These are phyloP conservation scores for Timema podura DNA, from an alignment of 2,888 invertebrate species.

Conservation along the genomic window DNA sequence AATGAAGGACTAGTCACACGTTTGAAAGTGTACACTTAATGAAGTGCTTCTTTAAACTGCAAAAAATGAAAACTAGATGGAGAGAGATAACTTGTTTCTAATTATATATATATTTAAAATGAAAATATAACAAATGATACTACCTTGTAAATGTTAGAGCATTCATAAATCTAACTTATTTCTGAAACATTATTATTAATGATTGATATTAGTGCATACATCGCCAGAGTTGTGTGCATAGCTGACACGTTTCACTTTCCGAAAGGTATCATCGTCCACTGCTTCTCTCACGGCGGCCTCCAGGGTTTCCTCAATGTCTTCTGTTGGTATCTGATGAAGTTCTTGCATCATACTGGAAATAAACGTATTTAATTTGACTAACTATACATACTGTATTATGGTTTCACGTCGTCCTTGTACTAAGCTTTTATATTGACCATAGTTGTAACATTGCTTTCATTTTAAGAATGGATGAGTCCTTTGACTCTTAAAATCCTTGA, in stretches of 20 bases:
- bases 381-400: background rate
- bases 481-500: background rate
- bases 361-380: background rate
- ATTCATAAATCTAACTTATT: too few relatives aligned
- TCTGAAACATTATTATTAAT: too few relatives aligned
- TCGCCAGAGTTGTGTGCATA: slow-evolving; percentile 66
- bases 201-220: slow-evolving; percentile 44
- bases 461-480: background rate
- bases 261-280: slow-evolving; percentile 62
- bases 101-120: too few relatives aligned
- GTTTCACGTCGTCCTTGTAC: background rate
- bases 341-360: slow-evolving; percentile 18
- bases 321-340: slow-evolving; percentile 32
- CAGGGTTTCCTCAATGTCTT: slow-evolving; percentile 56
- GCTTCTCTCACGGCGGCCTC: slow-evolving; percentile 65
- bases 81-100: too few relatives aligned
- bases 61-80: too few relatives aligned
- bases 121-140: too few relatives aligned
- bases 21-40: too few relatives aligned
- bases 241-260: slow-evolving; percentile 67
- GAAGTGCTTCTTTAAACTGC: too few relatives aligned
- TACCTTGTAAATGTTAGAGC: too few relatives aligned
- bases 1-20: too few relatives aligned
- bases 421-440: background rate
- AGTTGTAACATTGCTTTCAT: too few relatives aligned